Percentiles rank a stretch among this genome's conserved stretches.
phyloP scores from a whole-genome alignment of 2,113 vertebrate species.

The Chamaetylas fuelleborni region DNA sequence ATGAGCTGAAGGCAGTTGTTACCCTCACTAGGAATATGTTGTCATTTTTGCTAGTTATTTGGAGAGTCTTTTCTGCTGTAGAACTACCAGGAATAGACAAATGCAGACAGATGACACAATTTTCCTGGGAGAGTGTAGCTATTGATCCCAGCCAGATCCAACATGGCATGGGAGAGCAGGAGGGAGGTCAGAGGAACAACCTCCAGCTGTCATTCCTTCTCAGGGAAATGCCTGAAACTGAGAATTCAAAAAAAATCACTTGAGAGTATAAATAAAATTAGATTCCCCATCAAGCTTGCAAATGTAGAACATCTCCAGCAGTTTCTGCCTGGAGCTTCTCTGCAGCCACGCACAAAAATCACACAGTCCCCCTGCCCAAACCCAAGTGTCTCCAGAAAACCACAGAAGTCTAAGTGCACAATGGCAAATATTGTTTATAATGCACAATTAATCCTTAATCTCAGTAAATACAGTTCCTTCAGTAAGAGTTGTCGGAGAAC shows the following conservation, averaged over 20 bases:
- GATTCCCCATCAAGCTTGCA: neutral
- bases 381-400: too few relatives aligned
- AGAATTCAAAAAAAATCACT: neutral
- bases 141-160: neutral
- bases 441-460: too few relatives aligned
- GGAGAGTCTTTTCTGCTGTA: neutral
- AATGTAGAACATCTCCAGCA: neutral
- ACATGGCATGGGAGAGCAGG: rapidly evolving
- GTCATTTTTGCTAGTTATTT: neutral
- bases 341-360: neutral
- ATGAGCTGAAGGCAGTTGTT: slow-evolving; percentile 21
- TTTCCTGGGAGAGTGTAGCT: neutral
- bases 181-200: neutral
- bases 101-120: neutral
- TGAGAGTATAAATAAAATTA: neutral
- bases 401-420: too few relatives aligned
- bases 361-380: too few relatives aligned
- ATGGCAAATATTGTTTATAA: too few relatives aligned
- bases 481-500: too few relatives aligned
- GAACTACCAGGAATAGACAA: neutral
- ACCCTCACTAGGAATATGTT: neutral
- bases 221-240: neutral
- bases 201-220: neutral
- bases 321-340: neutral
- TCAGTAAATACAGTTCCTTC: too few relatives aligned